Evolutionary conservation across 2,797 vertebrate genomes (phyloP), one percentile per base, ranked within the genome.

Genomic region (Sternarchorhynchus goeldii): DNA sequence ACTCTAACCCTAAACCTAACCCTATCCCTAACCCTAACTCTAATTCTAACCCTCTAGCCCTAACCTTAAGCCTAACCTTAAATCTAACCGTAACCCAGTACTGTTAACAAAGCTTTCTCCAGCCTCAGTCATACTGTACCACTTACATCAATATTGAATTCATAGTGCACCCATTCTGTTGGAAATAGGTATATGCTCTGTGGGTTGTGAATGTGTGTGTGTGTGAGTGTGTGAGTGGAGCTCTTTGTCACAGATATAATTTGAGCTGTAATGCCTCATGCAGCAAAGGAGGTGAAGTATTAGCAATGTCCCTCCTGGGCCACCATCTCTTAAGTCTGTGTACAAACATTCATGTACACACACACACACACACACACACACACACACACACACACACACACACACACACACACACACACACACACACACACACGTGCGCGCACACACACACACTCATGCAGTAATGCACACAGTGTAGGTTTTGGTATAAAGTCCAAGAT

Each of bases 251-350:
- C 65, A 39, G 73, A 84, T 89, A 83, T 80, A 34, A 78, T 78
- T 74, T 80, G 36, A 71, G 64, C 73, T 63, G 55, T 59, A 77
- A 78, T 88, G 88, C 88, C 73, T 90, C 87, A 88, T 75, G 66
- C 65, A 68, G 60, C 55, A 80, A 80, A 79, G 83, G 80, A 84
- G 77, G 72, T 63, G 78, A 77, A 83, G 32, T 10, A 70, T 79
- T 79, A 80, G 73, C 66, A 25, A 32, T 59, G 68, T 81, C 53
- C 77, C 72, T 77, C 50, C 68, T 16, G 12, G 17, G 75, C 73
- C 81, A 73, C 68, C 17, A 32, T 66, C 57, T 56, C 58, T 76
- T 58, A 81, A 58, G 57, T 80, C 67, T 62, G 60, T 29, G 41
- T 12, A 4, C 7, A 34, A 5, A 45, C 10, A 36, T 4, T 16